A percentile compares a stretch with the other conserved stretches of the same genome.
Conservation (phyloP, 2,797 vertebrate species). For the Danio albolineatus region DNA sequence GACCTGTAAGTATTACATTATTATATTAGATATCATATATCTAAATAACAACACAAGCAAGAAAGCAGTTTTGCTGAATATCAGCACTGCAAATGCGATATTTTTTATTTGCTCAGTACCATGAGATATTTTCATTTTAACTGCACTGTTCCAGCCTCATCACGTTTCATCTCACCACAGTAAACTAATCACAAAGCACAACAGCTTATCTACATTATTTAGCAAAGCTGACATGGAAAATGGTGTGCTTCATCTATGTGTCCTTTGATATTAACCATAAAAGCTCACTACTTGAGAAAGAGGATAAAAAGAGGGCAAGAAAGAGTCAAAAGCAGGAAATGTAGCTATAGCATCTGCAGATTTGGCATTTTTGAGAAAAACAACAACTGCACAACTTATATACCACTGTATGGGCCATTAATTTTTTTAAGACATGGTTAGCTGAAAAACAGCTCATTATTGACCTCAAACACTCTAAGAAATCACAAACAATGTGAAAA, state of each 20-base stretch:
- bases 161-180: too few relatives aligned
- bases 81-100: too few relatives aligned
- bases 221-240: not conserved
- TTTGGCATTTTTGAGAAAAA: not conserved
- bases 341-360: not conserved
- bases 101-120: too few relatives aligned
- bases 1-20: too few relatives aligned
- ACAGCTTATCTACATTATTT: too few relatives aligned
- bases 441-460: not conserved
- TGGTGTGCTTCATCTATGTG: not conserved
- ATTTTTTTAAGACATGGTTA: not conserved
- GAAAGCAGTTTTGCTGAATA: too few relatives aligned
- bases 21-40: too few relatives aligned
- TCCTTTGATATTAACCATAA: not conserved
- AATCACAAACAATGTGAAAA: constrained; percentile 25
- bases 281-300: not conserved
- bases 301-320: not conserved
- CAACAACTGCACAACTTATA: not conserved
- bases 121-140: too few relatives aligned
- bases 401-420: not conserved
- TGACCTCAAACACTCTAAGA: not conserved
- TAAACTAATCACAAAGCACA: too few relatives aligned
- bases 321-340: not conserved
- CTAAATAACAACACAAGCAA: too few relatives aligned
- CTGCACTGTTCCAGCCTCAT: too few relatives aligned